Percentiles rank a stretch among this genome's conserved stretches.
phyloP scores from a whole-genome alignment of 2,113 vertebrate species.

The Chamaetylas fuelleborni region DNA sequence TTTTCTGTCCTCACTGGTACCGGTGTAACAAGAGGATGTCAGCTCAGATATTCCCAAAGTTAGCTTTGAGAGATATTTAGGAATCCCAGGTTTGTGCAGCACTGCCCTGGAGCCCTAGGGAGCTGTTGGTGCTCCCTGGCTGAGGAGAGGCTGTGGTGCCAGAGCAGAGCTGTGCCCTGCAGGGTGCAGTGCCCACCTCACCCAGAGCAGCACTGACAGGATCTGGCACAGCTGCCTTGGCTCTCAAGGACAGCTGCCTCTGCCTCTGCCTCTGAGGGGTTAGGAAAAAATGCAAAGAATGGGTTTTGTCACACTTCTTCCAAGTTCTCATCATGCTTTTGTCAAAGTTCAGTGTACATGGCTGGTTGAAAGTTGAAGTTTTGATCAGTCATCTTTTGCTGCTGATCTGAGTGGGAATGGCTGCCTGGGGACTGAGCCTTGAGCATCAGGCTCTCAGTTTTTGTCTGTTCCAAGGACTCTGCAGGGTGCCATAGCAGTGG shows the following conservation, averaged over 20 bases:
- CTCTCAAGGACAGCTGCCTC: neutral
- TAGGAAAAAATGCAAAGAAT: neutral
- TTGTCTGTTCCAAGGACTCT: neutral
- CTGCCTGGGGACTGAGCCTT: neutral
- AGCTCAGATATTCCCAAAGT: neutral
- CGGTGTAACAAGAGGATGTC: neutral
- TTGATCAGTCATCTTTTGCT: neutral
- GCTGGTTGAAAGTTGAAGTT: neutral
- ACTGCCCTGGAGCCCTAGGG: neutral
- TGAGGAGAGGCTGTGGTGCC: neutral
- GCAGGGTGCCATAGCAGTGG: neutral
- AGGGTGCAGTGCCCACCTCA: neutral
- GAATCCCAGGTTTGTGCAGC: neutral
- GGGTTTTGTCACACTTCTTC: neutral
- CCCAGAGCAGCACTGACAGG: neutral
- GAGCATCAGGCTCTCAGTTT: neutral
- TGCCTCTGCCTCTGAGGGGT: neutral
- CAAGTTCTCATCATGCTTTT: neutral
- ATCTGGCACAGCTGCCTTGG: neutral
- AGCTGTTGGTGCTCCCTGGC: neutral
- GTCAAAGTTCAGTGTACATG: rapidly evolving
- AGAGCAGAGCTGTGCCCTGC: neutral
- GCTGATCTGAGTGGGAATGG: neutral
- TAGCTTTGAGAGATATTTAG: neutral
- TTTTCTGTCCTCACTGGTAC: neutral